Base-by-base conservation (phyloP, 2,113 vertebrate genomes). In the Tetrax tetrax region DNA sequence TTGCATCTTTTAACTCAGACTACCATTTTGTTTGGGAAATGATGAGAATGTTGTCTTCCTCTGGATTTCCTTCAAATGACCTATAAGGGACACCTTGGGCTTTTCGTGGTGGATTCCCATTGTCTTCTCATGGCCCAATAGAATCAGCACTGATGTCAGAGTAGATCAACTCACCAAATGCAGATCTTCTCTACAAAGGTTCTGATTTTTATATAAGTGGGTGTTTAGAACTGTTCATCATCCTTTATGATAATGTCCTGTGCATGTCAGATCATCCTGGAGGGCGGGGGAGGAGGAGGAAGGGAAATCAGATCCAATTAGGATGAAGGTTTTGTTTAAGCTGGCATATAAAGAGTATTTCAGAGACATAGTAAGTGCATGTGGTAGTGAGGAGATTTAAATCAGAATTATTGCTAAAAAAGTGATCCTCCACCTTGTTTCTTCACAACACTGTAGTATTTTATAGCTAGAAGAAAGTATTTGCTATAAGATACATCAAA, bases 281-380 rank as follows among this genome's bases (percentile, higher is more conserved):
- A 21, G 1, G 3, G 13, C 2, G 8, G 13, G 22, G 21, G 8
- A 38, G 24, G 8, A 3, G 19, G 8, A 45, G 12, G 6, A 50
- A 74, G 38, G 24, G 41, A 68, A 74, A 53, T 37, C 33, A 38
- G 24, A 27, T 38, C 47, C 54, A 74, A 75, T 41, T 80, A 45
- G 18, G 37, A 25, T 38, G 18, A 61, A 12, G 14, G 12, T 18
- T 50, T 50, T 56, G 33, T 48, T 76, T 82, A 87, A 69, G 43
- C 15, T 37, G 12, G 61, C 7, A 7, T 54, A 12, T 15, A 35
- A 54, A 74, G 21, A 75, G 33, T 3, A 15, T 28, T 48, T 41
- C 54, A 18, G 22, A 60, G 24, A 21, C 29, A 47, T 29, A 27
- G 37, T 54, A 61, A 75, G 7, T 31, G 17, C 17, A 23, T 47